Evolutionary conservation across 2,888 invertebrate species (phyloP).

Genomic region (Dascillus cervinus): DNA sequence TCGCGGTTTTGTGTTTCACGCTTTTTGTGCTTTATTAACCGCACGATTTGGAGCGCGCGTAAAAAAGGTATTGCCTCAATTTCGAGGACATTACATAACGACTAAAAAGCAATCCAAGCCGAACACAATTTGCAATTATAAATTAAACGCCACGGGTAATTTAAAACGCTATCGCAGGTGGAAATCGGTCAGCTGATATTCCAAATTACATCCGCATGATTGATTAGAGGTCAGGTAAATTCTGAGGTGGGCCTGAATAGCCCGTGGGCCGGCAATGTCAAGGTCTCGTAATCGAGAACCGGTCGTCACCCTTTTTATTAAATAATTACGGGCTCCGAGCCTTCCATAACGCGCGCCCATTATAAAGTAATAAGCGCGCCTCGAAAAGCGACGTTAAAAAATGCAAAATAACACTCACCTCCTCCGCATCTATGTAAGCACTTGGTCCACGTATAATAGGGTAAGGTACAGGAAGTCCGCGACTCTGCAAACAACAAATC

Average conservation of each 20-base stretch:
- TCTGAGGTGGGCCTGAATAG: neutral
- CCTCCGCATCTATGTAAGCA: constrained; percentile 47
- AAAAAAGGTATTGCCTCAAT: too few relatives aligned
- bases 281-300: constrained; percentile 3
- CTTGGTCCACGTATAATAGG: constrained; percentile 49
- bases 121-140: too few relatives aligned
- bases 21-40: too few relatives aligned
- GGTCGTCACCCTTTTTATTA: constrained; percentile 6
- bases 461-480: constrained; percentile 48
- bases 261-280: constrained; percentile 5
- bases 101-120: too few relatives aligned
- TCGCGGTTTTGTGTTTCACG: too few relatives aligned
- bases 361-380: too few relatives aligned
- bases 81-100: too few relatives aligned
- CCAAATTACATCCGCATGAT: neutral
- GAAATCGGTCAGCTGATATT: constrained; percentile 1
- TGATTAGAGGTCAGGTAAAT: constrained; percentile 2
- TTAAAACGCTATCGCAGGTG: too few relatives aligned
- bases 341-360: constrained; percentile 5
- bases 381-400: too few relatives aligned
- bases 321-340: constrained; percentile 6
- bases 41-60: too few relatives aligned
- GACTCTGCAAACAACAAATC: constrained; percentile 44
- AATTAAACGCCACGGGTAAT: too few relatives aligned
- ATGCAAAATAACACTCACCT: constrained; percentile 41